Conservation (phyloP, 2,888 invertebrate species). For the Drosophila eohydei region DNA sequence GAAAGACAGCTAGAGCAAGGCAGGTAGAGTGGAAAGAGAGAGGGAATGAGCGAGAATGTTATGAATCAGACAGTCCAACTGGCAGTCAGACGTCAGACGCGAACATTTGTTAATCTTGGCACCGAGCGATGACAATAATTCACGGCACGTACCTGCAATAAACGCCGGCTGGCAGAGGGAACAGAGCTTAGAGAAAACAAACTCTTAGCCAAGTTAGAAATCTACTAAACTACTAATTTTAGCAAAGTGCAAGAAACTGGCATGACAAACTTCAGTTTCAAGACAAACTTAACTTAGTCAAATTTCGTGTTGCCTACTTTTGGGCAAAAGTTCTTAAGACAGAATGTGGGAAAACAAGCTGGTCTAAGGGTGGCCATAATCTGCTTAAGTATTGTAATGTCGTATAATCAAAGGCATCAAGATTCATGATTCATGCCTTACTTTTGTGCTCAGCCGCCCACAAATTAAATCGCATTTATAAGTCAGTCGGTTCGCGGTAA, state of each 20-base stretch:
- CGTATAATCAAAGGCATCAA: constrained; percentile 14
- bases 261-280: constrained; percentile 3
- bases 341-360: neutral
- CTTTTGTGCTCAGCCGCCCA: neutral
- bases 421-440: constrained; percentile 16
- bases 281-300: neutral
- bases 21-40: neutral
- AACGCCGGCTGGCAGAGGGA: constrained; percentile 42
- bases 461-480: constrained; percentile 3
- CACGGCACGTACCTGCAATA: constrained; percentile 76
- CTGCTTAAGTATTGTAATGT: constrained; percentile 29
- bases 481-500: neutral
- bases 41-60: neutral
- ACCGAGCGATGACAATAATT: constrained; percentile 71
- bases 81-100: constrained; percentile 69
- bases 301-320: constrained; percentile 14
- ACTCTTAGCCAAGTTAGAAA: constrained; percentile 9
- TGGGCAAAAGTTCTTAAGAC: neutral
- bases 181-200: neutral
- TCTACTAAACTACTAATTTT: constrained; percentile 35
- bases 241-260: constrained; percentile 1
- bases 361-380: neutral
- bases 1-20: constrained; percentile 8
- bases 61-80: constrained; percentile 31
- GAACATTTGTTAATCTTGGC: constrained; percentile 73